phyloP scores from a whole-genome alignment of 2,888 invertebrate genomes.

The Xylota sylvarum region DNA sequence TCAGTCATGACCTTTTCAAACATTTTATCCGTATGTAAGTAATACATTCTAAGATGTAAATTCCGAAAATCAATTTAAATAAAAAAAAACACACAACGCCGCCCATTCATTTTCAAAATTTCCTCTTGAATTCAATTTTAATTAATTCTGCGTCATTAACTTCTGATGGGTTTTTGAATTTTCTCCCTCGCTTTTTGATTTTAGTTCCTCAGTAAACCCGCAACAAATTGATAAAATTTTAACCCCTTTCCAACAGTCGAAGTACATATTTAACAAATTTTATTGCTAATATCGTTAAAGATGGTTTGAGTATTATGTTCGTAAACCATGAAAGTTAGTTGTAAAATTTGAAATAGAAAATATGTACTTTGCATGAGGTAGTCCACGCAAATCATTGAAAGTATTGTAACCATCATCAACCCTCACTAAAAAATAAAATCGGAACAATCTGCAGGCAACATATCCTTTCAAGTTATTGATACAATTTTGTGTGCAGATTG shows the following conservation, averaged over 20 bases:
- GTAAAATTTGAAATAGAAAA: neutral
- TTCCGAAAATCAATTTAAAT: constrained; percentile 1
- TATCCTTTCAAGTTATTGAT: constrained; percentile 26
- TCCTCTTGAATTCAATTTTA: constrained; percentile 21
- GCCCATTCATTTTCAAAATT: constrained; percentile 14
- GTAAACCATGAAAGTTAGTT: constrained; percentile 19
- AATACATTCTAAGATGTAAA: neutral
- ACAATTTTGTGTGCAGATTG: constrained; percentile 50
- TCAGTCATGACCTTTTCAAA: too few species aligned
- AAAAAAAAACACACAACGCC: neutral
- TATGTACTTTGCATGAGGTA: constrained; percentile 14
- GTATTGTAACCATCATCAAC: constrained; percentile 34
- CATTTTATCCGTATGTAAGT: neutral
- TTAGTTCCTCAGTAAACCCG: constrained; percentile 12
- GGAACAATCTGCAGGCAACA: neutral
- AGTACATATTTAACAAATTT: constrained; percentile 15
- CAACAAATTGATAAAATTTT: constrained; percentile 31
- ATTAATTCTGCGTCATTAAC: constrained; percentile 58
- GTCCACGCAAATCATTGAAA: constrained; percentile 5
- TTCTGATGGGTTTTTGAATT: constrained; percentile 21
- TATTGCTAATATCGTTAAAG: constrained; percentile 32
- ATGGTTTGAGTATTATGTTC: constrained; percentile 10
- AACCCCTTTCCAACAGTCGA: constrained; percentile 30
- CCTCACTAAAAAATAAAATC: constrained; percentile 30
- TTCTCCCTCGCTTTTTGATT: constrained; percentile 32